Base-by-base conservation (phyloP, 2,888 invertebrate genomes). In the Erannis defoliaria region DNA sequence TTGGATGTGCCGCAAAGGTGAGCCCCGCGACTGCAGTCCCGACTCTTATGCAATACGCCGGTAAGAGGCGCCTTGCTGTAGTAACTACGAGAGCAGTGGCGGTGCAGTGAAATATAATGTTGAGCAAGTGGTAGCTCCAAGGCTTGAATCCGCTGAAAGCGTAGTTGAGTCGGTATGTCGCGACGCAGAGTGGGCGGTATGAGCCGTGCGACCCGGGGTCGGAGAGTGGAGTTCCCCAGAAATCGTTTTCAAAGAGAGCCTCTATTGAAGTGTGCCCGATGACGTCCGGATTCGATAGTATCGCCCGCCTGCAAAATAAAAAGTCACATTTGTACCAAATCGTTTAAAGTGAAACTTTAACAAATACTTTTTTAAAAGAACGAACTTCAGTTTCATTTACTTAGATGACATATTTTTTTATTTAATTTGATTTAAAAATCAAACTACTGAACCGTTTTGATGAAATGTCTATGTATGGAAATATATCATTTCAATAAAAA, bases 141-240 rank as follows among this genome's bases (percentile, higher is more conserved):
- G 97, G 96, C 72, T 95, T 95, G 77, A 96, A 95, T 62, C 96
- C 97, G 71, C 96, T 96, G 68, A 96, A 94, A 65, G 96, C 93
- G 88, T 95, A 95, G 93, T 98, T 98, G 71, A 97, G 93, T 74
- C 98, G 95, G 93, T 97, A 98, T 72, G 97, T 96, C 68, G 97
- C 95, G 70, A 97, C 97, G 85, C 97, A 97, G 75, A 99, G 94
- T 51, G 99, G 99, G 33, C 99, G 94, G 93, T 98, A 99, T 57
- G 99, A 99, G 80, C 99, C 99, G 93, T 99, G 99, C 12, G 98
- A 98, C 53, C 99, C 99, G 68, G 96, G 95, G 92, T 98, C 98
- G 73, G 95, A 95, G 76, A 99, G 94, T 62, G 98, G 97, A 40
- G 99, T 99, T 50, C 99, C 99, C 99, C 99, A 99, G 93, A 99